These are phyloP conservation scores for Chromoteleia sp. DNA, from an alignment of 2,888 invertebrate genomes.

Conservation along the genomic window DNA sequence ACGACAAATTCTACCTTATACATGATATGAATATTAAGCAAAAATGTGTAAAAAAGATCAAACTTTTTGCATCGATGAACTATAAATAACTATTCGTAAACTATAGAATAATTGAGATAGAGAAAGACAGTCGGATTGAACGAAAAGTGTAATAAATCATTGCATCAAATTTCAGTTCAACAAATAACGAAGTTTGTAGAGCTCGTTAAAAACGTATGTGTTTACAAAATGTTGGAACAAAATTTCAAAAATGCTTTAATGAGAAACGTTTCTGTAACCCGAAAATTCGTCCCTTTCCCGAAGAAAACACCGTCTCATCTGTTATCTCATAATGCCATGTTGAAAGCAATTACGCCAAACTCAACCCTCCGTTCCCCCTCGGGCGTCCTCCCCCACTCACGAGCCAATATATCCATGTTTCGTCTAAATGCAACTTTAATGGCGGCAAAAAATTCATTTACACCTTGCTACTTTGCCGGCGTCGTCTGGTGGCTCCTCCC, in stretches of 20 bases:
- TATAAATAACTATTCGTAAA: no score
- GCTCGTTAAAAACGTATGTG: no score
- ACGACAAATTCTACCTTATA: no score
- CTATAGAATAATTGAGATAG: no score
- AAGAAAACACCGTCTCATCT: constrained; percentile 9
- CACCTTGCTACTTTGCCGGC: constrained; percentile 61
- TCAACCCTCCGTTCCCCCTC: constrained; percentile 10
- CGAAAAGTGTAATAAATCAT: not conserved
- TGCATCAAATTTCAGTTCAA: no score
- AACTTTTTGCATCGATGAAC: no score
- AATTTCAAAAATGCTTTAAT: not conserved
- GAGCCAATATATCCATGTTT: constrained; percentile 36
- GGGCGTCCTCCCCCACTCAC: not conserved
- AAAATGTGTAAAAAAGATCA: no score
- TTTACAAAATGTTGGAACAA: no score
- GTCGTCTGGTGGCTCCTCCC: constrained; percentile 27
- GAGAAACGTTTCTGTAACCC: not conserved
- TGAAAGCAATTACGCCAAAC: constrained; percentile 51
- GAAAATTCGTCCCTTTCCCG: not conserved
- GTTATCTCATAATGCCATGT: constrained; percentile 36
- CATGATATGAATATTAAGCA: no score
- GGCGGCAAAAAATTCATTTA: constrained; percentile 63
- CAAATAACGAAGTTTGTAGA: not conserved
- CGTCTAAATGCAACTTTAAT: constrained; percentile 62
- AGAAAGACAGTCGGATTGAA: no score